These are phyloP conservation scores for Dipodomys spectabilis DNA, from an alignment of 2,113 vertebrate species.

Conservation along the genomic window DNA sequence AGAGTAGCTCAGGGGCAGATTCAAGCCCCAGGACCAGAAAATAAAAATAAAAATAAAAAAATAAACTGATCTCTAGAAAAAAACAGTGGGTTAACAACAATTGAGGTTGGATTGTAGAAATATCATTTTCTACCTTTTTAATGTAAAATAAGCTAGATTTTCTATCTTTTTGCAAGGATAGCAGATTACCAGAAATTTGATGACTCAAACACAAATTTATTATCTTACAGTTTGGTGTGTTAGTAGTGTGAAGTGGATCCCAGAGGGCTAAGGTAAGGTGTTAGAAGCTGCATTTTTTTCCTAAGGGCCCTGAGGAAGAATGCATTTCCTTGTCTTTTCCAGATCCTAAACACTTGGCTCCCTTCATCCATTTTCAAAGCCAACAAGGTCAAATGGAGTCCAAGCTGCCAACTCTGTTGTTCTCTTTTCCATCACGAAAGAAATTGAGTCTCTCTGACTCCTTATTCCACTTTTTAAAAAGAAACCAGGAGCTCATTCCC, in stretches of 20 bases:
- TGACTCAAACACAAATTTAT: background rate
- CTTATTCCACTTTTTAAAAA: background rate
- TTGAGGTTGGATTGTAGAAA: background rate
- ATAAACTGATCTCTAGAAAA: background rate
- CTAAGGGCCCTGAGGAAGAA: too few species aligned
- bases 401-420: background rate
- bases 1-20: too few species aligned
- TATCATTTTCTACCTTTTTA: background rate
- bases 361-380: background rate
- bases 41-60: too few species aligned
- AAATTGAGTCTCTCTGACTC: background rate
- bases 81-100: background rate
- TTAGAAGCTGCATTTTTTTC: background rate
- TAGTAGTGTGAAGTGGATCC: background rate
- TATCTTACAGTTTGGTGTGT: background rate
- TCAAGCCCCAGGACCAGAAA: too few species aligned
- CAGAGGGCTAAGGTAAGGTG: background rate
- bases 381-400: background rate
- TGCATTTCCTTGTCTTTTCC: background rate
- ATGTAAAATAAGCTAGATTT: background rate
- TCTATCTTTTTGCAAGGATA: background rate
- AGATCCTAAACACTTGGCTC: background rate
- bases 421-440: background rate
- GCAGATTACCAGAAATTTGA: conserved; percentile 13
- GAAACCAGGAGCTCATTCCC: background rate